A percentile compares a stretch with the other conserved stretches of the same genome.
Conservation (phyloP, 2,113 vertebrate species). For the Electrona antarctica region DNA sequence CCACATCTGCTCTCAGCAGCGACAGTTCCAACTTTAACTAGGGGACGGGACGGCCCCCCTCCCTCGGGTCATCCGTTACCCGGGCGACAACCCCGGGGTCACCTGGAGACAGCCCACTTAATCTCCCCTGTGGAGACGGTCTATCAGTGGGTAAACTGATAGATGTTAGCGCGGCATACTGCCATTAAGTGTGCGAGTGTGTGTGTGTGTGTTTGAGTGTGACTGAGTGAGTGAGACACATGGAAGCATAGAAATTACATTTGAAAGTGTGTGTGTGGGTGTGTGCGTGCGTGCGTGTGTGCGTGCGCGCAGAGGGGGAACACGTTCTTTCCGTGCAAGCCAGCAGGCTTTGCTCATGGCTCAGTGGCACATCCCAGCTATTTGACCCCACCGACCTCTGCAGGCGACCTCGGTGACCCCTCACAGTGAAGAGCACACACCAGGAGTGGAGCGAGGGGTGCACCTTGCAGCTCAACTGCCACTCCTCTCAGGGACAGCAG, state of each 20-base stretch:
- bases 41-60: background rate
- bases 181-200: background rate
- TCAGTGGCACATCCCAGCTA: conserved; percentile 40
- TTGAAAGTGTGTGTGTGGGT: background rate
- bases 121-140: conserved; percentile 14
- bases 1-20: conserved; percentile 57
- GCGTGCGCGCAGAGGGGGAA: background rate
- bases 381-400: conserved; percentile 30
- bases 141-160: background rate
- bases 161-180: background rate
- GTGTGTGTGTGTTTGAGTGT: background rate
- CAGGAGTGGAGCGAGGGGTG: background rate
- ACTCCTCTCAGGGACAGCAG: background rate
- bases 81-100: conserved; percentile 12
- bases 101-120: conserved; percentile 1
- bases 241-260: background rate
- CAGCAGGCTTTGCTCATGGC: conserved; percentile 8
- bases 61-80: conserved; percentile 13
- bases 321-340: conserved; percentile 5
- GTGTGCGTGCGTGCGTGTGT: conserved; percentile 5
- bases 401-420: background rate
- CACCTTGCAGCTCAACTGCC: conserved; percentile 1
- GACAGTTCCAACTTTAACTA: conserved; percentile 19
- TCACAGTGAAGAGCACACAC: background rate
- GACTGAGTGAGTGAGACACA: background rate